Evolutionary conservation across 2,888 invertebrate species (phyloP).

Genomic region (Apoderus coryli): DNA sequence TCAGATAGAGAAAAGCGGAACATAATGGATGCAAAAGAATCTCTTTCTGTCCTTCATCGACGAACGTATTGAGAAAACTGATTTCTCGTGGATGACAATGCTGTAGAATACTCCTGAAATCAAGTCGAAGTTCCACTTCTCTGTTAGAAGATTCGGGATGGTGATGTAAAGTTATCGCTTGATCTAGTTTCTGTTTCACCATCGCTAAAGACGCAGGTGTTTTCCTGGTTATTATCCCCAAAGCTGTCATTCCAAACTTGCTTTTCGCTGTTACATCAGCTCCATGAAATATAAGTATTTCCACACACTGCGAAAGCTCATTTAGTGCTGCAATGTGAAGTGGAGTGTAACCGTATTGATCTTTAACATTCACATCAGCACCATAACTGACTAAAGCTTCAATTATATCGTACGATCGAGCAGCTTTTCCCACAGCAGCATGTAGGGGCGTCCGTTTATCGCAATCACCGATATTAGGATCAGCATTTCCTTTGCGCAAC

Average conservation of each 20-base stretch:
- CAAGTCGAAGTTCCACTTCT: constrained; percentile 68
- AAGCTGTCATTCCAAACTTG: constrained; percentile 72
- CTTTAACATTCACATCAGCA: constrained; percentile 70
- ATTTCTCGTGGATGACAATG: constrained; percentile 76
- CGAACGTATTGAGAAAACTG: constrained; percentile 72
- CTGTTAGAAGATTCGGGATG: constrained; percentile 62
- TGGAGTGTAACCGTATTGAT: constrained; percentile 75
- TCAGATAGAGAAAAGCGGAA: constrained; percentile 74
- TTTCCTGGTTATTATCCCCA: constrained; percentile 74
- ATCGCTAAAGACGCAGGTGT: constrained; percentile 75
- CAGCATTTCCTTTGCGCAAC: constrained; percentile 56
- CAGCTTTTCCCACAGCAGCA: constrained; percentile 72
- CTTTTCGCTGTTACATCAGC: constrained; percentile 83
- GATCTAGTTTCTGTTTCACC: constrained; percentile 68
- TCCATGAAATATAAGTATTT: constrained; percentile 68
- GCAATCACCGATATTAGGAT: constrained; percentile 66
- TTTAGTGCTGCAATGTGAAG: constrained; percentile 76
- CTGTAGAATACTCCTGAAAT: constrained; percentile 68
- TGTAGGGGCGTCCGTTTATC: constrained; percentile 72
- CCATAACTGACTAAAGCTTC: constrained; percentile 66
- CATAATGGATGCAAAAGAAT: constrained; percentile 75
- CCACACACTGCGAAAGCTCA: constrained; percentile 72
- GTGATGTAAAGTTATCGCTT: constrained; percentile 63
- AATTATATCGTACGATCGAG: constrained; percentile 65
- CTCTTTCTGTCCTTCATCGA: constrained; percentile 80